A percentile compares a stretch with the other conserved stretches of the same genome.
Conservation (phyloP, 2,113 vertebrate genomes). For the Neolamprologus devosi region DNA sequence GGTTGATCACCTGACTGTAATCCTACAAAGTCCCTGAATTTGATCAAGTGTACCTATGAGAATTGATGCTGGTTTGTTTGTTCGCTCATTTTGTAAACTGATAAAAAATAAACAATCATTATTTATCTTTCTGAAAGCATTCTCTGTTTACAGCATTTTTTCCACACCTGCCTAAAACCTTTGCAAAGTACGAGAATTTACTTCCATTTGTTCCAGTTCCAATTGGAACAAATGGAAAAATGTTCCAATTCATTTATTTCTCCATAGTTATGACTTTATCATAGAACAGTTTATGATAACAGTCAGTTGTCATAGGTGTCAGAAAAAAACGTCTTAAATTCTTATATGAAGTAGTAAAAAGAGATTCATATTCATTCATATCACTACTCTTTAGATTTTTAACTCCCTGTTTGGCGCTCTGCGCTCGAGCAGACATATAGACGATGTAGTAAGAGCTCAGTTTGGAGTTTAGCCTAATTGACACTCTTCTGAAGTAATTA, state of each 20-base stretch:
- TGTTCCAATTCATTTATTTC: neutral
- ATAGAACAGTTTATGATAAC: neutral
- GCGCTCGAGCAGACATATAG: neutral
- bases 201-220: neutral
- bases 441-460: neutral
- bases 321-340: neutral
- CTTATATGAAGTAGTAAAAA: neutral
- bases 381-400: neutral
- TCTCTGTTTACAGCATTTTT: neutral
- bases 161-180: fast-evolving
- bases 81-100: neutral
- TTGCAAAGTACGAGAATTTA: fast-evolving
- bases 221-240: neutral
- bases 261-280: neutral
- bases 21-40: neutral
- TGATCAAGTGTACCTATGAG: neutral
- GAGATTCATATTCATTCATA: neutral
- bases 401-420: neutral
- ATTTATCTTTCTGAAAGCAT: neutral
- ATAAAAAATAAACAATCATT: neutral
- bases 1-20: neutral
- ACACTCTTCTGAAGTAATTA: neutral
- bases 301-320: neutral
- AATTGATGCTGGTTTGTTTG: neutral
- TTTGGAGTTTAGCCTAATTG: neutral